Conservation (phyloP, 92 coral and sea anemone species). For the Epizoanthus stellaris region DNA sequence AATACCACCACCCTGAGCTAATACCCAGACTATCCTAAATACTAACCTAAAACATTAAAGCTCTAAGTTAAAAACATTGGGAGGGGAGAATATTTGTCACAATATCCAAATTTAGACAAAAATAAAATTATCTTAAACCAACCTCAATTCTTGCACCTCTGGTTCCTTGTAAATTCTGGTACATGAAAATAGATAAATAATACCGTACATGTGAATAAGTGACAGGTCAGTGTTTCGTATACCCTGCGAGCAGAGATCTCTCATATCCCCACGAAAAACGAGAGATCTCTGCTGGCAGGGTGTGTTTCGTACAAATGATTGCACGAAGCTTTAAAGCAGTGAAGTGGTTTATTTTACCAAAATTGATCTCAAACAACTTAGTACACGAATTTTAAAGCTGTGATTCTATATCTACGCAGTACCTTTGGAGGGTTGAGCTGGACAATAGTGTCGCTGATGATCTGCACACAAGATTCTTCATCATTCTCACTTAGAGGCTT, state of each 20-base stretch:
- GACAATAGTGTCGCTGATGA: constrained; percentile 70
- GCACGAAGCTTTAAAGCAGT: too few species aligned
- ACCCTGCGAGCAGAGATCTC: neutral
- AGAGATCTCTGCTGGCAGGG: too few species aligned
- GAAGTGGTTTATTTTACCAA: too few species aligned
- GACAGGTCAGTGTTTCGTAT: neutral
- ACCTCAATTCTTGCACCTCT: constrained; percentile 51
- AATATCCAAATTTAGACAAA: neutral
- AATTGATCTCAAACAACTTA: too few species aligned
- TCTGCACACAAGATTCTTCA: constrained; percentile 92
- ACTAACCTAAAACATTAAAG: too few species aligned
- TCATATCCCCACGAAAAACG: too few species aligned
- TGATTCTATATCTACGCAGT: neutral
- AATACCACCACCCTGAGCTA: too few species aligned
- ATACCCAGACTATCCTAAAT: neutral
- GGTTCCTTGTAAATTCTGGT: constrained; percentile 36
- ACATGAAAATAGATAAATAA: neutral
- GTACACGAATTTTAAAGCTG: too few species aligned
- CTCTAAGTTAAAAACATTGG: neutral
- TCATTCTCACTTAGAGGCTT: constrained; percentile 93
- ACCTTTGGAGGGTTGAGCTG: constrained; percentile 97
- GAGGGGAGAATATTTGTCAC: neutral
- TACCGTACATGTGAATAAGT: neutral
- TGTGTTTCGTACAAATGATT: neutral
- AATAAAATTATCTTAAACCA: neutral